Conservation (phyloP, 2,113 vertebrate genomes). For the Octodon degus region DNA sequence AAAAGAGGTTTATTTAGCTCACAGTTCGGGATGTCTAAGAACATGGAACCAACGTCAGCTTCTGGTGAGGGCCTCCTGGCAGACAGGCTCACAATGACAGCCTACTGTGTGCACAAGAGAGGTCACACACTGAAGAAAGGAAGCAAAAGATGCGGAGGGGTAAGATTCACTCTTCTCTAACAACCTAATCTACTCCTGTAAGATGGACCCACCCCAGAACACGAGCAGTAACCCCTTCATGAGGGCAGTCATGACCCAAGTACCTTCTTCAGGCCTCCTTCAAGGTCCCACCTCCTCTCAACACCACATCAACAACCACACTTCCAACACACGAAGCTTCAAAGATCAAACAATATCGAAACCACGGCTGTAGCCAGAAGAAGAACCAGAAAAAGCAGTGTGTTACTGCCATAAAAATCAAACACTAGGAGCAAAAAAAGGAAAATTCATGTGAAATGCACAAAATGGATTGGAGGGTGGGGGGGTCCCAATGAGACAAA, state of each 20-base stretch:
- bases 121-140: not conserved
- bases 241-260: not conserved
- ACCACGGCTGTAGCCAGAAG: not conserved
- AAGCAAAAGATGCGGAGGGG: not conserved
- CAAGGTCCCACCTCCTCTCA: not conserved
- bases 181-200: not conserved
- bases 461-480: not conserved
- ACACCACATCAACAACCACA: not conserved
- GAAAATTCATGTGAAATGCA: not conserved
- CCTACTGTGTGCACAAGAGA: not conserved
- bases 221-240: not conserved
- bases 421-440: not conserved
- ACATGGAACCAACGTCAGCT: not conserved
- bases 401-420: not conserved
- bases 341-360: not conserved
- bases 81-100: not conserved
- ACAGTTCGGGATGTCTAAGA: not conserved
- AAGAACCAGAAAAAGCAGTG: not conserved
- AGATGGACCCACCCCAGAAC: not conserved
- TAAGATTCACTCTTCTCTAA: not conserved
- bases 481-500: rapidly evolving
- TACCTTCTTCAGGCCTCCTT: not conserved
- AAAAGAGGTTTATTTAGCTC: not conserved
- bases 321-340: not conserved
- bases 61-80: not conserved